Percentiles rank a stretch among this genome's conserved stretches.
These are phyloP conservation scores for Porites rus DNA, from an alignment of 92 coral and sea anemone genomes.

Conservation along the genomic window DNA sequence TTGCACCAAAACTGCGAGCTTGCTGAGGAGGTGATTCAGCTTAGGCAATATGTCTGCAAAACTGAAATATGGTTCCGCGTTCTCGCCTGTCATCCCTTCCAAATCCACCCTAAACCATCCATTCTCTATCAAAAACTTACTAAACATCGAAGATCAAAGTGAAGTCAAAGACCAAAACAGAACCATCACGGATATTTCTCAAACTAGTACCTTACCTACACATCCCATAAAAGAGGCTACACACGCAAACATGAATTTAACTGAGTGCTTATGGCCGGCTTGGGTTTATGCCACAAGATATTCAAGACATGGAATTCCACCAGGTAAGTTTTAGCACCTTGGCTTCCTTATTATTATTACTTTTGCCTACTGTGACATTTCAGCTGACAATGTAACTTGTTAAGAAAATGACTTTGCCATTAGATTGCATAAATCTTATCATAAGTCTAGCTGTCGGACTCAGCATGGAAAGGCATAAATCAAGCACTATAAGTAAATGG, in stretches of 20 bases:
- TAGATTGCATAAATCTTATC: background rate
- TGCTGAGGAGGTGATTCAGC: slow-evolving; percentile 2
- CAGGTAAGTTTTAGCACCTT: slow-evolving; percentile 43
- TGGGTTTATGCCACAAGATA: slow-evolving; percentile 83
- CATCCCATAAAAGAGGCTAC: slow-evolving; percentile 8
- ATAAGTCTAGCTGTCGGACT: background rate
- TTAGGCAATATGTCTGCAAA: slow-evolving; percentile 54
- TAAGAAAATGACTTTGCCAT: background rate
- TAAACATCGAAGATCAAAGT: slow-evolving; percentile 55
- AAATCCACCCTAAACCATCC: slow-evolving; percentile 66
- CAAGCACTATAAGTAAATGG: background rate
- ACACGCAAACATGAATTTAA: slow-evolving; percentile 3
- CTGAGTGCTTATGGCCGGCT: slow-evolving; percentile 51
- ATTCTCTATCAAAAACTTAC: slow-evolving; percentile 71
- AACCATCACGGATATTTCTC: slow-evolving; percentile 19
- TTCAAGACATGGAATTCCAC: slow-evolving; percentile 79
- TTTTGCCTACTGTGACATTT: background rate
- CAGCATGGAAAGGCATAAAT: slow-evolving; percentile 3
- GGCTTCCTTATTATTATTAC: background rate
- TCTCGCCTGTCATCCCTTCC: slow-evolving; percentile 66
- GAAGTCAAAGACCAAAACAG: slow-evolving; percentile 21
- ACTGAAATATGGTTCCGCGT: slow-evolving; percentile 73
- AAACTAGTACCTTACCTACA: background rate
- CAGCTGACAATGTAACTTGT: background rate
- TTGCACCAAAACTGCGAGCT: slow-evolving; percentile 25